These are phyloP conservation scores for Halesus radiatus DNA, from an alignment of 1,140 invertebrate genomes.

Conservation along the genomic window DNA sequence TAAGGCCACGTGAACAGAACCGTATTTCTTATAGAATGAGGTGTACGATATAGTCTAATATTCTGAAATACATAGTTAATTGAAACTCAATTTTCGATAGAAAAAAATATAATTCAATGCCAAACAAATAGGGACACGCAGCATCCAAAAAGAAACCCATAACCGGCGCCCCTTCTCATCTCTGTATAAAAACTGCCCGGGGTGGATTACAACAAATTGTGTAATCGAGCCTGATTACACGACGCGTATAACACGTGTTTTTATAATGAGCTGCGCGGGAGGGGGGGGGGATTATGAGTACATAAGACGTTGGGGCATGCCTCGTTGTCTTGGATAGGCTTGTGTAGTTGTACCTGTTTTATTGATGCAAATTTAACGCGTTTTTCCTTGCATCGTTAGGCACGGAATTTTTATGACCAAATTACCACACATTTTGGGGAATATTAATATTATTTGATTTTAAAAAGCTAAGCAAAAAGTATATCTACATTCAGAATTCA, in stretches of 20 bases:
- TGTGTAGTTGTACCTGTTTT: conserved; percentile 16
- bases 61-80: too few relatives aligned
- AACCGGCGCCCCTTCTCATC: neutral
- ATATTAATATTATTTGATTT: neutral
- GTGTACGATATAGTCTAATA: too few relatives aligned
- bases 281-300: conserved; percentile 27
- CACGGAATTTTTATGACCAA: neutral
- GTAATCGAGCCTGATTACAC: conserved; percentile 58
- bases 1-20: too few relatives aligned
- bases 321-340: neutral
- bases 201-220: conserved; percentile 56
- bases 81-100: too few relatives aligned
- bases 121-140: too few relatives aligned
- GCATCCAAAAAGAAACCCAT: neutral
- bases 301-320: neutral
- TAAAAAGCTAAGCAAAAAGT: too few relatives aligned
- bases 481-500: too few relatives aligned
- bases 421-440: conserved; percentile 10
- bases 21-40: too few relatives aligned
- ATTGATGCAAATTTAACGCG: conserved; percentile 40
- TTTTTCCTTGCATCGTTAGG: conserved; percentile 11
- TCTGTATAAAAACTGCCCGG: conserved; percentile 33
- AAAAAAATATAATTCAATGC: too few relatives aligned
- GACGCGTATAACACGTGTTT: conserved; percentile 56
- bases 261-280: conserved; percentile 52